phyloP scores from a whole-genome alignment of 1,140 invertebrate species.

The Penaeus vannamei region DNA sequence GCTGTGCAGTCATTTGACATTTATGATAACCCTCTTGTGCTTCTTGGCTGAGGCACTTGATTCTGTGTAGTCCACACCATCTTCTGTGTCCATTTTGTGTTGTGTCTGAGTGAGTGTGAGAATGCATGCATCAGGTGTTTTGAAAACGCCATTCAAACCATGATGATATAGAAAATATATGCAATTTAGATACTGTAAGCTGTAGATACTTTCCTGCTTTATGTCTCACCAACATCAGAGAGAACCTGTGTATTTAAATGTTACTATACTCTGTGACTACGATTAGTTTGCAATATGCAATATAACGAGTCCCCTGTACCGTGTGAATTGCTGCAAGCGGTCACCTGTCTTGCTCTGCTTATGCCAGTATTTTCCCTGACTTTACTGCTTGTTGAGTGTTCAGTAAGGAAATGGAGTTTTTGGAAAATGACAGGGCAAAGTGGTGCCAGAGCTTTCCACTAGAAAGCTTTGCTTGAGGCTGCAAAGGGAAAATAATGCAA shows the following conservation, averaged over 20 bases:
- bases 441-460: constrained; percentile 43
- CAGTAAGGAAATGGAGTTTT: constrained; percentile 32
- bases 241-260: constrained; percentile 55
- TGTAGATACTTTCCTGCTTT: constrained; percentile 65
- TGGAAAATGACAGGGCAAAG: constrained; percentile 30
- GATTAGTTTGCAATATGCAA: constrained; percentile 58
- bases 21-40: constrained; percentile 47
- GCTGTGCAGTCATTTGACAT: constrained; percentile 37
- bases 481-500: constrained; percentile 44
- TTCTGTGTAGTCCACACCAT: constrained; percentile 53
- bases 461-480: constrained; percentile 62
- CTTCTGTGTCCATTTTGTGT: constrained; percentile 56
- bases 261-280: constrained; percentile 42
- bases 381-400: constrained; percentile 54
- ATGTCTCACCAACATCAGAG: constrained; percentile 49
- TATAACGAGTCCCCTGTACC: constrained; percentile 35
- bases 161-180: constrained; percentile 58
- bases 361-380: constrained; percentile 41
- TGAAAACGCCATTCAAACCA: constrained; percentile 44
- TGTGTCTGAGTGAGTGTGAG: constrained; percentile 45
- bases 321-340: constrained; percentile 38
- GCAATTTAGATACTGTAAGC: constrained; percentile 61
- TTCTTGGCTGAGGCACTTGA: constrained; percentile 49
- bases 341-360: constrained; percentile 57
- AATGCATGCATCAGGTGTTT: constrained; percentile 31